phyloP scores from a whole-genome alignment of 1,140 invertebrate genomes.

The Babylonia areolata region DNA sequence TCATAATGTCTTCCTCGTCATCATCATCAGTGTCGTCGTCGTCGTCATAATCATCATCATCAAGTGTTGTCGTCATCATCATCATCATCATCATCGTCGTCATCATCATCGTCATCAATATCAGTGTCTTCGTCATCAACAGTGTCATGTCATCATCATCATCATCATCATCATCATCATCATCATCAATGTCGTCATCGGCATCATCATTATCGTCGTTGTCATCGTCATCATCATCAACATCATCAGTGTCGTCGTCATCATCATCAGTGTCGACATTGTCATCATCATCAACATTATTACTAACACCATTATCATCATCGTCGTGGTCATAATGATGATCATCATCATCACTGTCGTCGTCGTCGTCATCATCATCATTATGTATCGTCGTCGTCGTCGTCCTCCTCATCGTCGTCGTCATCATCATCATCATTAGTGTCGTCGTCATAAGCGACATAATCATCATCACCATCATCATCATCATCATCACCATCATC shows the following conservation, averaged over 20 bases:
- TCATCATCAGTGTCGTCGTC: no score
- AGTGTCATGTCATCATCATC: not conserved
- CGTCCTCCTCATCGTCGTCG: not conserved
- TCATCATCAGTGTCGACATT: not conserved
- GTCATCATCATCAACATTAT: slow-evolving; percentile 18
- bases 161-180: not conserved
- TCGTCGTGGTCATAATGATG: not conserved
- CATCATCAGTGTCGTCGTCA: not conserved
- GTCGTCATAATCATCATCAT: not conserved
- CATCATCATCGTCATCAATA: no score
- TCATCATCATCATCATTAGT: slow-evolving; percentile 23
- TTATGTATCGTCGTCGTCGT: no score
- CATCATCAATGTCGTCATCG: not conserved
- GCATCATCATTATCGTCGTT: not conserved
- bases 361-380: no score
- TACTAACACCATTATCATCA: not conserved
- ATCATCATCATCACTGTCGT: no score
- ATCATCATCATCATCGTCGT: not conserved
- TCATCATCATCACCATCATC: slow-evolving; percentile 7
- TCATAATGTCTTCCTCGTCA: no score
- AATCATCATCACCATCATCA: slow-evolving; percentile 11
- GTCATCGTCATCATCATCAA: not conserved
- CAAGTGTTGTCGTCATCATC: not conserved
- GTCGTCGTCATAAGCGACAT: no score
- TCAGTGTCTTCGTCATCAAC: no score